A percentile compares a stretch with the other conserved stretches of the same genome.
Conservation (phyloP, 2,888 invertebrate genomes). For the Ceratothoa steindachneri region DNA sequence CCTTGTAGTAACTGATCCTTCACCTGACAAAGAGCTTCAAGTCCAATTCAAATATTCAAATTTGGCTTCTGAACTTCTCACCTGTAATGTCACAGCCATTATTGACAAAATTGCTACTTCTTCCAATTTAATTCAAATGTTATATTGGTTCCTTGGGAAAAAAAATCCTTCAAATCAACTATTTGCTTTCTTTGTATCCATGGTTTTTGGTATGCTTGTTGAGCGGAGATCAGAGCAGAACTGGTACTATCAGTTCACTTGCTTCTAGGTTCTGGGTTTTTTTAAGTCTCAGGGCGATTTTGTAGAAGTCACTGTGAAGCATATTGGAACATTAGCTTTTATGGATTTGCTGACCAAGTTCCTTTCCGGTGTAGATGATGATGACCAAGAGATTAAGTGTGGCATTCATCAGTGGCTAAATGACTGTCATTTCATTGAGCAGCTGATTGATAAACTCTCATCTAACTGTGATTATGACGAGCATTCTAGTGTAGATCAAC, state of each 20-base stretch:
- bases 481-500: constrained; percentile 45
- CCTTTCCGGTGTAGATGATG: constrained; percentile 74
- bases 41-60: constrained; percentile 83
- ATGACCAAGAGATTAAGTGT: constrained; percentile 61
- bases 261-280: constrained; percentile 86
- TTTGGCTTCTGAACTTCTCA: constrained; percentile 88
- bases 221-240: constrained; percentile 84
- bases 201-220: constrained; percentile 84
- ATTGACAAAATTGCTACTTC: constrained; percentile 80
- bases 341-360: constrained; percentile 85
- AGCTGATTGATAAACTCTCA: constrained; percentile 59
- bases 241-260: constrained; percentile 88
- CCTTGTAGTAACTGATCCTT: constrained; percentile 80
- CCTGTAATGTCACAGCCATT: constrained; percentile 77
- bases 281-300: constrained; percentile 81
- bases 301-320: constrained; percentile 77
- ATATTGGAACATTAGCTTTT: constrained; percentile 89
- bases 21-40: constrained; percentile 68
- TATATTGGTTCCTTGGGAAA: constrained; percentile 67
- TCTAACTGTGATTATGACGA: constrained; percentile 43
- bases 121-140: constrained; percentile 69
- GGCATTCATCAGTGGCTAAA: constrained; percentile 84
- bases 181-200: constrained; percentile 91
- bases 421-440: constrained; percentile 78
- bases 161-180: constrained; percentile 87